phyloP scores from a whole-genome alignment of 2,888 invertebrate species.

The Unio pictorum region DNA sequence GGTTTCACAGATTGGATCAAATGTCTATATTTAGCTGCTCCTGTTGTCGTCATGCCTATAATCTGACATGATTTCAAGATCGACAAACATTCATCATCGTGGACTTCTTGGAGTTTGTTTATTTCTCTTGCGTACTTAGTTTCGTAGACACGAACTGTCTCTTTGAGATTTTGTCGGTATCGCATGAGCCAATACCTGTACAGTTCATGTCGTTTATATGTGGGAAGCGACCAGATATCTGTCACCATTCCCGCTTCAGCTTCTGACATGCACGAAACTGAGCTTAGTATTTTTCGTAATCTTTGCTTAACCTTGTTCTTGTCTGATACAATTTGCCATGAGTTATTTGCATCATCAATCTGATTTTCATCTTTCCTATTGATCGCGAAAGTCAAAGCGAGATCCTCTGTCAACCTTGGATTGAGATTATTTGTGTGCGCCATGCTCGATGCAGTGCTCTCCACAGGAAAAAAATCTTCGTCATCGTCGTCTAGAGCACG shows the following conservation, averaged over 20 bases:
- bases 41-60: slow-evolving; percentile 70
- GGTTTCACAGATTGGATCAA: slow-evolving; percentile 63
- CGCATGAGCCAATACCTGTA: slow-evolving; percentile 69
- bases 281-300: too few relatives aligned
- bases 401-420: too few relatives aligned
- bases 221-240: slow-evolving; percentile 53
- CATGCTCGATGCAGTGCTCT: background rate
- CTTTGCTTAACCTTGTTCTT: too few relatives aligned
- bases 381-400: too few relatives aligned
- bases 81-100: slow-evolving; percentile 42
- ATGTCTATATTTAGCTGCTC: slow-evolving; percentile 60
- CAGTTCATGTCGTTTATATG: slow-evolving; percentile 70
- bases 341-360: too few relatives aligned
- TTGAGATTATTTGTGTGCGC: too few relatives aligned
- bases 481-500: slow-evolving; percentile 24
- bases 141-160: slow-evolving; percentile 26
- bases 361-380: too few relatives aligned
- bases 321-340: too few relatives aligned
- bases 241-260: slow-evolving; percentile 29
- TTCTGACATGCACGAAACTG: slow-evolving; percentile 22
- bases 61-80: slow-evolving; percentile 49
- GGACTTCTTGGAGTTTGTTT: slow-evolving; percentile 34
- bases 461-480: slow-evolving; percentile 3
- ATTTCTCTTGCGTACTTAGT: slow-evolving; percentile 29
- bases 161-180: slow-evolving; percentile 29